Evolutionary conservation across 2,113 vertebrate genomes (phyloP), one percentile per base, ranked within the genome.

Genomic region (Hippocampus barbouri): DNA sequence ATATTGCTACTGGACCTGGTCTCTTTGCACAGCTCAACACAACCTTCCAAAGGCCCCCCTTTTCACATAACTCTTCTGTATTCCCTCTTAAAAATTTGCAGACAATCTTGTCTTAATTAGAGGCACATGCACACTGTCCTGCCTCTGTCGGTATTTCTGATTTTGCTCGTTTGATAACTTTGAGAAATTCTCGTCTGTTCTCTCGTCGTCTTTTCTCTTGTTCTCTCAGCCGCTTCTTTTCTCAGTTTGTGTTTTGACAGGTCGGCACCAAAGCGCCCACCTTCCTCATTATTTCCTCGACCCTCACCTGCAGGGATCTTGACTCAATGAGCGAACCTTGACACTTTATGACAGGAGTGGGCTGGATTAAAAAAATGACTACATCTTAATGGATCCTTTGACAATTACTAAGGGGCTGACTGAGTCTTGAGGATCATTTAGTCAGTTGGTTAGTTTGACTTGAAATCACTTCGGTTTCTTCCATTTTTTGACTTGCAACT

Each of bases 261-360:
- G 34, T 41, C 49, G 69, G 66, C 71, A 71, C 68, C 47, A 43
- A 77, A 75, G 62, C 72, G 20, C 68, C 78, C 45, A 72, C 71
- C 74, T 72, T 79, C 68, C 70, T 79, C 67, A 66, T 74, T 72
- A 74, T 66, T 66, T 43, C 77, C 66, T 43, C 18, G 59, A 41
- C 74, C 81, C 78, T 88, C 81, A 90, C 88, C 86, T 88, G 86
- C 75, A 79, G 83, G 61, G 78, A 60, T 73, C 70, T 75, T 83
- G 81, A 82, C 83, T 75, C 76, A 79, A 83, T 85, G 85, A 84
- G 23, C 76, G 38, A 53, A 73, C 73, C 84, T 59, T 47, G 71
- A 85, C 76, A 78, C 88, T 90, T 89, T 89, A 89, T 80, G 75
- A 68, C 56, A 21, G 12, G 43, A 69, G 25, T 8, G 66, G 73